Percentiles rank a stretch among this genome's conserved stretches.
These are phyloP conservation scores for Rhinogobio ventralis DNA, from an alignment of 2,797 vertebrate species.

Conservation along the genomic window DNA sequence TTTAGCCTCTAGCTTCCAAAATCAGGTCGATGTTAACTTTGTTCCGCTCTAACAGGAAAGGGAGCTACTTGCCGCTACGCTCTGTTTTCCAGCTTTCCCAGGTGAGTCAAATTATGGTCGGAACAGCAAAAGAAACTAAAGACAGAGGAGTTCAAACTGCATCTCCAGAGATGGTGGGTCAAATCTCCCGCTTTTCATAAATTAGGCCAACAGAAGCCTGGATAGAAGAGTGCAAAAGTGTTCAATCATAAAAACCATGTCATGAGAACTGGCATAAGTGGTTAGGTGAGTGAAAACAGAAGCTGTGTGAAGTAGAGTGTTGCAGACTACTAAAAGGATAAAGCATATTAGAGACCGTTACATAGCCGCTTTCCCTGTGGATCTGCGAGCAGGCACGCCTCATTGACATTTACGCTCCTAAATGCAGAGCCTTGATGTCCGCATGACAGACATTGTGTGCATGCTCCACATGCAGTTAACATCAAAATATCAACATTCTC, in stretches of 20 bases:
- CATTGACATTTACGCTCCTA: slow-evolving; percentile 49
- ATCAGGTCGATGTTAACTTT: slow-evolving; percentile 50
- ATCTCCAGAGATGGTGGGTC: slow-evolving; percentile 9
- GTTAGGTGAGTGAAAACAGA: slow-evolving; percentile 40
- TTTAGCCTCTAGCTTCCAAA: slow-evolving; percentile 39
- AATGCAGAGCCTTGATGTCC: slow-evolving; percentile 39
- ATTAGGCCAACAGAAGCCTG: slow-evolving; percentile 42
- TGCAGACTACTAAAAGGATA: slow-evolving; percentile 37
- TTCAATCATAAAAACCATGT: slow-evolving; percentile 31
- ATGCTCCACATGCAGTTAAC: slow-evolving; percentile 59
- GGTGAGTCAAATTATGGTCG: slow-evolving; percentile 35
- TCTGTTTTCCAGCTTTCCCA: slow-evolving; percentile 46
- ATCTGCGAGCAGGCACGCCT: slow-evolving; percentile 36
- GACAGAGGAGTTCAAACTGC: slow-evolving; percentile 31
- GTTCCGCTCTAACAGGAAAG: slow-evolving; percentile 45
- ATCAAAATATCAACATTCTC: slow-evolving; percentile 58
- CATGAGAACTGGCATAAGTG: slow-evolving; percentile 40
- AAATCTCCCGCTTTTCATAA: slow-evolving; percentile 43
- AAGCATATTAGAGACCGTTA: slow-evolving; percentile 37
- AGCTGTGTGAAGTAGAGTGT: slow-evolving; percentile 21
- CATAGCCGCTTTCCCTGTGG: slow-evolving; percentile 37
- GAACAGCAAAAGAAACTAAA: slow-evolving; percentile 27
- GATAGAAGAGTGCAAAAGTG: slow-evolving; percentile 31
- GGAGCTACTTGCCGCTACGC: slow-evolving; percentile 32
- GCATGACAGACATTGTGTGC: slow-evolving; percentile 48